Percentiles rank a stretch among this genome's conserved stretches.
These are phyloP conservation scores for Drosophila neocordata DNA, from an alignment of 1,140 invertebrate species.

Conservation along the genomic window DNA sequence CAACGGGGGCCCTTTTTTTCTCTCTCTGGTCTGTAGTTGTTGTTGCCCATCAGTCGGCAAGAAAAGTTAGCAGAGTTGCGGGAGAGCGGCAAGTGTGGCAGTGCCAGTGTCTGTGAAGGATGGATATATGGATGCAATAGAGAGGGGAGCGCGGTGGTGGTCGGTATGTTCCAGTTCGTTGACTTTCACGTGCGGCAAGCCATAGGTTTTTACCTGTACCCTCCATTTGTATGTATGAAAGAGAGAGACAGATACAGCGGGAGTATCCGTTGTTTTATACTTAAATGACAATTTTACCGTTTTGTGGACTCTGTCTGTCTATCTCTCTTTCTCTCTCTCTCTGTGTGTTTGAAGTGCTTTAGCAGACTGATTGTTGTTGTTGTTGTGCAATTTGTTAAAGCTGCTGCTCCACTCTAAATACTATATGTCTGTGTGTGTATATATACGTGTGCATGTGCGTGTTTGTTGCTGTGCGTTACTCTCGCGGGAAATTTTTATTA, in stretches of 20 bases:
- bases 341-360: constrained; percentile 46
- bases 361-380: constrained; percentile 34
- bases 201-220: constrained; percentile 35
- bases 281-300: constrained; percentile 77
- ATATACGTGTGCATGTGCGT: constrained; percentile 26
- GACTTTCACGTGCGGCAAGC: constrained; percentile 69
- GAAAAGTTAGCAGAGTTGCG: constrained; percentile 39
- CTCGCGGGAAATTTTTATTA: constrained; percentile 75
- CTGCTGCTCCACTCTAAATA: constrained; percentile 39
- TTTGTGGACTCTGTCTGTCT: constrained; percentile 52
- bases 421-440: constrained; percentile 36
- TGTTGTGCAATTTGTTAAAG: constrained; percentile 65
- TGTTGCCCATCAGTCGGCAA: no score
- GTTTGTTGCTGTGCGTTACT: constrained; percentile 46
- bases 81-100: not conserved
- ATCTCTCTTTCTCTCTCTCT: constrained; percentile 1
- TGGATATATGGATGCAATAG: constrained; percentile 21
- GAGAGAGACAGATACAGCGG: not conserved
- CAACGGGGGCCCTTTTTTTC: constrained; percentile 52
- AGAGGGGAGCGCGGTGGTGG: not conserved
- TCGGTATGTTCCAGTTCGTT: constrained; percentile 70
- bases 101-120: constrained; percentile 27
- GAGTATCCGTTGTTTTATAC: constrained; percentile 58
- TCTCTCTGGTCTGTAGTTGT: constrained; percentile 14
- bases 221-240: constrained; percentile 32